Evolutionary conservation across 2,888 invertebrate genomes (phyloP).

Genomic region (Pachydiplax longipennis): DNA sequence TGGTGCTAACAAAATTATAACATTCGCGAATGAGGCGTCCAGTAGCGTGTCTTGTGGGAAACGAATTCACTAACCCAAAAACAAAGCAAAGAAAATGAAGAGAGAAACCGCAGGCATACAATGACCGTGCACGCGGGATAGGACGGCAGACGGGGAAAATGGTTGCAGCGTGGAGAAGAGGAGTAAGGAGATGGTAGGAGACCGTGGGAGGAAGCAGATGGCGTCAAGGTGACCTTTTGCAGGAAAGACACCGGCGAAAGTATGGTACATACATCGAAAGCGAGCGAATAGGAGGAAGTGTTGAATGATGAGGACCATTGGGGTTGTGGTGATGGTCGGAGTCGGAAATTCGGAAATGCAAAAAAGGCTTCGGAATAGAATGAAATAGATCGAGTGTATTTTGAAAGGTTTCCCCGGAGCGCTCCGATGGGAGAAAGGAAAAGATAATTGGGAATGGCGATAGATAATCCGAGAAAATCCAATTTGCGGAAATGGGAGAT

Average conservation of each 20-base stretch:
- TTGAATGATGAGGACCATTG: neutral
- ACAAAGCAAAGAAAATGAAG: neutral
- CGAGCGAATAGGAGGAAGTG: neutral
- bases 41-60: neutral
- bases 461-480: neutral
- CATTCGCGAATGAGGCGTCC: neutral
- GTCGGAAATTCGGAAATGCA: neutral
- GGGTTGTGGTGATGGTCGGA: neutral
- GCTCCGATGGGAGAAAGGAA: neutral
- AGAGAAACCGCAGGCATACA: neutral
- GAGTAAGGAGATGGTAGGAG: neutral
- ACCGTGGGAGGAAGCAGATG: slow-evolving; percentile 1
- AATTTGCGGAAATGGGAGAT: neutral
- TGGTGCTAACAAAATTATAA: too few species aligned
- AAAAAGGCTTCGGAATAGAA: neutral
- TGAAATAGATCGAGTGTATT: too few species aligned
- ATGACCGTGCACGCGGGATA: neutral
- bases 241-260: neutral
- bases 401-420: too few species aligned
- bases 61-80: neutral
- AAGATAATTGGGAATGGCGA: neutral
- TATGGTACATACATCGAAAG: neutral
- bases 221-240: slow-evolving; percentile 18
- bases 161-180: neutral
- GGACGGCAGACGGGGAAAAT: neutral